Base-by-base conservation (phyloP, 2,888 invertebrate genomes). In the Drosophila prostipennis region DNA sequence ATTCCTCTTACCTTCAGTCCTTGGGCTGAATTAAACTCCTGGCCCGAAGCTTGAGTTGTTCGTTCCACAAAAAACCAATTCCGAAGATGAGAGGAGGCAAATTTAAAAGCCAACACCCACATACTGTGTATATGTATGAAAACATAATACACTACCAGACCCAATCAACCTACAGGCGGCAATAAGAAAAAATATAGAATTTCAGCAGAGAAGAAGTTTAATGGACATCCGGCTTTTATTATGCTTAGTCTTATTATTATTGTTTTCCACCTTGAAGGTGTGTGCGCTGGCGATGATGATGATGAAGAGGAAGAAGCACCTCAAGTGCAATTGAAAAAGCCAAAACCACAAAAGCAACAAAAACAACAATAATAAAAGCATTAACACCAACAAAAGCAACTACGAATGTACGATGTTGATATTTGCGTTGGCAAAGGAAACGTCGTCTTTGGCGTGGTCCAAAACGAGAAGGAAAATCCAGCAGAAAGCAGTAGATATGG, bases 351-450 rank as follows among this genome's bases (percentile, higher is more conserved):
- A 54, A 42, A 59, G 43, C 37, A 51, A 58, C 45, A 59, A 54
- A 42, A 59, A 49, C 37, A 51, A 58, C 45, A 59, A 51, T 32
- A 61, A 37, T n/a, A 52, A 29, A 34, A 45, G 16, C 26, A 43
- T 43, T 14, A 60, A 49, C 8, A 29, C 23, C 32, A 42, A 43
- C 19, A 46, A 40, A 34, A 40, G 59, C 51, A 37, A 19, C 36
- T 39, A 45, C 49, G 34, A 61, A 10, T 36, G 46, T 53, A 48
- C 65, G 29, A 37, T 52, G 53, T 51, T 68, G 71, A 68, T 71
- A 71, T 71, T 68, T 72, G 88, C 88, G 87, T 87, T 85, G 88
- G 81, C 86, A 70, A 75, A 85, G 81, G 88, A 87, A 82, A 87
- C 85, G 71, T 54, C 85, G 71, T 54, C 60, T 70, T 61, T 61